These are phyloP conservation scores for Mionectes macconnelli DNA, from an alignment of 2,113 vertebrate genomes.

Conservation along the genomic window DNA sequence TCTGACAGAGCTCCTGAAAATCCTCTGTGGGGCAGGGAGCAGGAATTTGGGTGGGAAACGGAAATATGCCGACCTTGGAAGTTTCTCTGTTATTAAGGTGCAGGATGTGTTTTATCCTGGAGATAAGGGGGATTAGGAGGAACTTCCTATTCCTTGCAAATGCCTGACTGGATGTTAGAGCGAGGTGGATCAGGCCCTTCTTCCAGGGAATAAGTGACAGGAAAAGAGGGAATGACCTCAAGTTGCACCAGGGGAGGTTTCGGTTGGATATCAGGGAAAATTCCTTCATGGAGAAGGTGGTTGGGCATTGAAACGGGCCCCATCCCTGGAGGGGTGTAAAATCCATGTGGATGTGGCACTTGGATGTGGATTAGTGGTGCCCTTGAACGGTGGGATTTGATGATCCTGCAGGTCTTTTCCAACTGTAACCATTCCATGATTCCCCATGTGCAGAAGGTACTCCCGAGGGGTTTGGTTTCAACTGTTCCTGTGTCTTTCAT, in stretches of 20 bases:
- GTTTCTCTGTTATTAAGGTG: accelerated
- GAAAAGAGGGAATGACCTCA: neutral
- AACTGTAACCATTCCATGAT: neutral
- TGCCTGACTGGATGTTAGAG: neutral
- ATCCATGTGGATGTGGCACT: accelerated
- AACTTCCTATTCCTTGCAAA: neutral
- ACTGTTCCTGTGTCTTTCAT: accelerated
- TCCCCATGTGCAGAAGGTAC: no score
- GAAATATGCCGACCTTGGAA: accelerated
- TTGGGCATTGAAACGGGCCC: neutral
- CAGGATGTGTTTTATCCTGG: neutral
- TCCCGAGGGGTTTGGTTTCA: neutral
- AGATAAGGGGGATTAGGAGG: neutral
- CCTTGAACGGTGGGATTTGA: neutral
- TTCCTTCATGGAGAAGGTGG: neutral
- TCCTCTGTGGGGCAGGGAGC: neutral
- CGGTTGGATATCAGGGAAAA: neutral
- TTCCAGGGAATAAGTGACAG: neutral
- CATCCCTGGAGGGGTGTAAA: neutral
- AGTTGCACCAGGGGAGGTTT: neutral
- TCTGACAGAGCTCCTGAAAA: neutral
- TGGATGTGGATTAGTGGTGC: no score
- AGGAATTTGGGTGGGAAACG: neutral
- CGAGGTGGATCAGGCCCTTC: neutral
- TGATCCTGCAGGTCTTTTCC: neutral